phyloP scores from a whole-genome alignment of 2,888 invertebrate species.

The Panzeria rudis region DNA sequence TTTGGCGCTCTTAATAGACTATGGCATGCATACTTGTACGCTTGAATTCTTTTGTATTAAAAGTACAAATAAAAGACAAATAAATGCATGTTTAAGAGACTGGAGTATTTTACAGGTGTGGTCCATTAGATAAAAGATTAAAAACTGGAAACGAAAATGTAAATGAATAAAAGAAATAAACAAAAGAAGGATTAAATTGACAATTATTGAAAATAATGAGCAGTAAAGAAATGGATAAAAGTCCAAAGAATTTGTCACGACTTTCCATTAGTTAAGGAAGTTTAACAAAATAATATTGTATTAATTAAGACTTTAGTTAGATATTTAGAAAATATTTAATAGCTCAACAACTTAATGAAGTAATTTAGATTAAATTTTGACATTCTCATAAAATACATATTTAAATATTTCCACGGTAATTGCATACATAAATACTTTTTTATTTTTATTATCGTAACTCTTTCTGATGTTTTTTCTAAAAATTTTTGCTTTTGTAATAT shows the following conservation, averaged over 20 bases:
- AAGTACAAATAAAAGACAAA: background rate
- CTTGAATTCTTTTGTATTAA: slow-evolving; percentile 18
- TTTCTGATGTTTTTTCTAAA: background rate
- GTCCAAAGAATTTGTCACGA: background rate
- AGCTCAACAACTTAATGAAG: background rate
- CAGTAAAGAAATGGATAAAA: background rate
- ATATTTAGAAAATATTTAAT: background rate
- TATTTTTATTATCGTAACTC: background rate
- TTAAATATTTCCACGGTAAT: slow-evolving; percentile 39
- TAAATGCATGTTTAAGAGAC: slow-evolving; percentile 33
- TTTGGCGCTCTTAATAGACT: slow-evolving; percentile 62
- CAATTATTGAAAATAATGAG: slow-evolving; percentile 39
- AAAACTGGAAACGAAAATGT: slow-evolving; percentile 40
- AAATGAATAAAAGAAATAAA: slow-evolving; percentile 28
- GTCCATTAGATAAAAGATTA: slow-evolving; percentile 53
- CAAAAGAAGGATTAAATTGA: slow-evolving; percentile 47
- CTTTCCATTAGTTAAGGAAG: background rate
- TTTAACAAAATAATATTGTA: background rate
- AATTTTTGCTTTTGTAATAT: slow-evolving; percentile 37
- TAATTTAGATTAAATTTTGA: slow-evolving; percentile 11
- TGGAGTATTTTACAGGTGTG: slow-evolving; percentile 55
- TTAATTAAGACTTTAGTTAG: background rate
- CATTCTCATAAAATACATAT: background rate
- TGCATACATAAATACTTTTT: slow-evolving; percentile 37
- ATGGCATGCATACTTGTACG: slow-evolving; percentile 19